phyloP scores from a whole-genome alignment of 2,113 vertebrate genomes.

The Machaerirhynchus nigripectus region DNA sequence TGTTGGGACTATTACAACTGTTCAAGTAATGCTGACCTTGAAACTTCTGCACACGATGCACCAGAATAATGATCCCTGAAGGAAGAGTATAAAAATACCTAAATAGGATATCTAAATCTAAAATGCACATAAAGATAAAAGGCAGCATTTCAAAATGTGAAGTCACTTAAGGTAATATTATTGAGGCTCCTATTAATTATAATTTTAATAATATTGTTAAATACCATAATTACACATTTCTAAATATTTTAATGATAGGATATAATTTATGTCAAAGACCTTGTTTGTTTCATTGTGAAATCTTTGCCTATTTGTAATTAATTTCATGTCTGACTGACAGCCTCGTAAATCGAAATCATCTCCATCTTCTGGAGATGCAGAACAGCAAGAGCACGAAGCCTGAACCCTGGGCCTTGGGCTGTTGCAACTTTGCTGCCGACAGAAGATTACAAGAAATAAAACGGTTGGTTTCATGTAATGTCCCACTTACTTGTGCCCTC shows the following conservation, averaged over 20 bases:
- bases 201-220: constrained; percentile 18
- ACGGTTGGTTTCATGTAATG: neutral
- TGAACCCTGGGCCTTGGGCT: neutral
- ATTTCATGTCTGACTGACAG: constrained; percentile 33
- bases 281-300: constrained; percentile 51
- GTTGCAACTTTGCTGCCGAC: neutral
- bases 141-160: constrained; percentile 29
- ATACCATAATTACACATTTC: constrained; percentile 25
- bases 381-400: neutral
- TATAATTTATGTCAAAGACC: constrained; percentile 38
- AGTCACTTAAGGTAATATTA: constrained; percentile 20
- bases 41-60: constrained; percentile 72
- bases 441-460: neutral
- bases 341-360: neutral
- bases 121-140: constrained; percentile 63
- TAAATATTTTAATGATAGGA: constrained; percentile 60
- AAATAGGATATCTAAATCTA: constrained; percentile 65
- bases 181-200: constrained; percentile 22
- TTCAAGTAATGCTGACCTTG: constrained; percentile 76
- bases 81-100: constrained; percentile 73
- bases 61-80: constrained; percentile 73
- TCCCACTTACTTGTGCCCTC: neutral
- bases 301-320: constrained; percentile 52
- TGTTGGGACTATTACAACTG: constrained; percentile 77
- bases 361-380: neutral